phyloP scores from a whole-genome alignment of 2,113 vertebrate species.

The Labeo rohita region DNA sequence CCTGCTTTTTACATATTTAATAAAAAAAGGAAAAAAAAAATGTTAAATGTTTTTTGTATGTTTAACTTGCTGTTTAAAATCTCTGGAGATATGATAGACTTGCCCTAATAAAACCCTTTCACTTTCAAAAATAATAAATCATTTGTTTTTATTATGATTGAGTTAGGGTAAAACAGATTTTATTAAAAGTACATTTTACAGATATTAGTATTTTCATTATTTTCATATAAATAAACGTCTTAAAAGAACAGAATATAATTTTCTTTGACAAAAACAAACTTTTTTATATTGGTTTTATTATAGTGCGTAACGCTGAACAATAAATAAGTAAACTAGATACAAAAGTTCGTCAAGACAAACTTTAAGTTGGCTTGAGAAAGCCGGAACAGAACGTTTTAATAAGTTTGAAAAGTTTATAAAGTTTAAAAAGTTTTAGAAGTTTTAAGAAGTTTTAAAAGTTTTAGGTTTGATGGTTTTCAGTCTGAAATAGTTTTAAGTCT shows the following conservation, averaged over 20 bases:
- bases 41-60: slow-evolving; percentile 82
- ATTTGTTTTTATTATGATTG: slow-evolving; percentile 5
- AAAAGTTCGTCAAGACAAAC: too few species aligned
- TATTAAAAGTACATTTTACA: neutral
- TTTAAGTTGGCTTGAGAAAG: too few species aligned
- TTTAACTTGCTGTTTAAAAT: slow-evolving; percentile 76
- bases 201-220: neutral
- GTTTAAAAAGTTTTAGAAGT: too few species aligned
- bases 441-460: too few species aligned
- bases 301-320: too few species aligned
- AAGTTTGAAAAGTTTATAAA: too few species aligned
- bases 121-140: slow-evolving; percentile 59
- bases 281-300: too few species aligned
- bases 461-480: too few species aligned
- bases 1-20: slow-evolving; percentile 99
- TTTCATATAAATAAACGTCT: neutral
- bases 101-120: slow-evolving; percentile 75
- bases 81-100: slow-evolving; percentile 72
- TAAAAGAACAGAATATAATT: neutral
- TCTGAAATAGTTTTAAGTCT: too few species aligned
- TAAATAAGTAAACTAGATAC: too few species aligned
- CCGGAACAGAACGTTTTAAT: too few species aligned
- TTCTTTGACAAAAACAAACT: too few species aligned
- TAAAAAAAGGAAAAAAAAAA: slow-evolving; percentile 84
- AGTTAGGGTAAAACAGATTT: neutral